A percentile compares a stretch with the other conserved stretches of the same genome.
These are phyloP conservation scores for Gastracanthus pulcherrimus DNA, from an alignment of 2,888 invertebrate species.

Conservation along the genomic window DNA sequence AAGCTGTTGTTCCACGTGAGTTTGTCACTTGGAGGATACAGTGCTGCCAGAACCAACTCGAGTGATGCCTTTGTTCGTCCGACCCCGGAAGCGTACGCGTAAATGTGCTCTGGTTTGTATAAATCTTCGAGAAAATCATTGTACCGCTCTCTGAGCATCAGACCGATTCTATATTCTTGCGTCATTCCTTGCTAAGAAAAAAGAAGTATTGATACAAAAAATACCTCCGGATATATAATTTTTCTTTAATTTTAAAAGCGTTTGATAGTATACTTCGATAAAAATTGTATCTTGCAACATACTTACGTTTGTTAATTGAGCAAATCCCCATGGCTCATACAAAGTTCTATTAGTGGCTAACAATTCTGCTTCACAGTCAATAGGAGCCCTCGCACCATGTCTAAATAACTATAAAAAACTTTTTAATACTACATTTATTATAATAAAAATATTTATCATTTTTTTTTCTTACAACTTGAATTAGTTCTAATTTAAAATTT, in stretches of 20 bases:
- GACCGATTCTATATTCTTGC: slow-evolving; percentile 63
- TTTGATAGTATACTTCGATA: too few species aligned
- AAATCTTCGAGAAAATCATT: slow-evolving; percentile 60
- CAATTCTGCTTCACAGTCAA: slow-evolving; percentile 25
- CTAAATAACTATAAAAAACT: slow-evolving; percentile 78
- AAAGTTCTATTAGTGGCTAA: slow-evolving; percentile 67
- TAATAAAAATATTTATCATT: not conserved
- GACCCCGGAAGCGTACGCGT: slow-evolving; percentile 61
- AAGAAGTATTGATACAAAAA: not conserved
- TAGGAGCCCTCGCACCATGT: slow-evolving; percentile 75
- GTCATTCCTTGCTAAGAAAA: slow-evolving; percentile 62
- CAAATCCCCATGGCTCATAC: slow-evolving; percentile 80
- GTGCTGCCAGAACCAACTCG: slow-evolving; percentile 63
- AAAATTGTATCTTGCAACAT: not conserved
- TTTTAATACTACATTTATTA: too few species aligned
- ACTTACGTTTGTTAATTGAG: slow-evolving; percentile 79
- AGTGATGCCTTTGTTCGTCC: slow-evolving; percentile 66
- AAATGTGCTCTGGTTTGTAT: slow-evolving; percentile 60
- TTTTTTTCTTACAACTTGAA: slow-evolving; percentile 36
- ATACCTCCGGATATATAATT: too few species aligned
- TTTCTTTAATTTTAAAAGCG: too few species aligned
- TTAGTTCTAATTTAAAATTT: slow-evolving; percentile 8
- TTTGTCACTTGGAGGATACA: slow-evolving; percentile 59
- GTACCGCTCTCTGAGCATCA: slow-evolving; percentile 63
- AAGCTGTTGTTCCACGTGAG: slow-evolving; percentile 62